Conservation (phyloP, 1,140 invertebrate species). For the Caenorhabditis elegans region DNA sequence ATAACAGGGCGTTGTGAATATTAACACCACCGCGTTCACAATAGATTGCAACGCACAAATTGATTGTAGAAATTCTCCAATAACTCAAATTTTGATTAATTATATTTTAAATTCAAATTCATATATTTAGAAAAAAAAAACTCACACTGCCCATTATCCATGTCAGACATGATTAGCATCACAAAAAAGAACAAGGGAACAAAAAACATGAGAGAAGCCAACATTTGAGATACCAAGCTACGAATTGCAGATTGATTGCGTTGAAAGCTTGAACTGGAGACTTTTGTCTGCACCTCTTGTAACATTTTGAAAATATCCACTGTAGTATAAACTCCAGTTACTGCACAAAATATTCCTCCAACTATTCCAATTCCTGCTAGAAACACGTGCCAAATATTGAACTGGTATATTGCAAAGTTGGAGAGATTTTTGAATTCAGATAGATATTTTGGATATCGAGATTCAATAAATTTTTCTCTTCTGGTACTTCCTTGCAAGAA, state of each 20-base stretch:
- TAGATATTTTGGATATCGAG: too few relatives aligned
- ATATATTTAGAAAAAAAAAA: too few relatives aligned
- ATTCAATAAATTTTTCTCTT: too few relatives aligned
- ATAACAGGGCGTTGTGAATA: background rate
- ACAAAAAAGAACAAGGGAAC: background rate
- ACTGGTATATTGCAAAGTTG: too few relatives aligned
- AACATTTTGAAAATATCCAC: background rate
- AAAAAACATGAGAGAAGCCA: background rate
- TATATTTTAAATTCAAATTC: background rate
- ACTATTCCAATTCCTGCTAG: too few relatives aligned
- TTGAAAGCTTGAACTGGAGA: background rate
- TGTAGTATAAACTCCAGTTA: background rate
- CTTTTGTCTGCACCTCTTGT: background rate
- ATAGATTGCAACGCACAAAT: background rate
- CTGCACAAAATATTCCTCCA: background rate
- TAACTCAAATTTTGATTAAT: background rate
- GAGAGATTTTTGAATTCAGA: too few relatives aligned
- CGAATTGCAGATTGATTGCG: background rate
- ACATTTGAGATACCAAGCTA: background rate
- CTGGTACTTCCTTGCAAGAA: too few relatives aligned
- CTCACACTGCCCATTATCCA: too few relatives aligned
- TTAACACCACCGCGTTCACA: background rate
- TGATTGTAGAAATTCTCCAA: background rate
- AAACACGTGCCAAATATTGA: background rate
- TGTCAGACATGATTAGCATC: too few relatives aligned